Evolutionary conservation across 2,888 invertebrate species (phyloP).

Genomic region (Drosophila mercatorum): DNA sequence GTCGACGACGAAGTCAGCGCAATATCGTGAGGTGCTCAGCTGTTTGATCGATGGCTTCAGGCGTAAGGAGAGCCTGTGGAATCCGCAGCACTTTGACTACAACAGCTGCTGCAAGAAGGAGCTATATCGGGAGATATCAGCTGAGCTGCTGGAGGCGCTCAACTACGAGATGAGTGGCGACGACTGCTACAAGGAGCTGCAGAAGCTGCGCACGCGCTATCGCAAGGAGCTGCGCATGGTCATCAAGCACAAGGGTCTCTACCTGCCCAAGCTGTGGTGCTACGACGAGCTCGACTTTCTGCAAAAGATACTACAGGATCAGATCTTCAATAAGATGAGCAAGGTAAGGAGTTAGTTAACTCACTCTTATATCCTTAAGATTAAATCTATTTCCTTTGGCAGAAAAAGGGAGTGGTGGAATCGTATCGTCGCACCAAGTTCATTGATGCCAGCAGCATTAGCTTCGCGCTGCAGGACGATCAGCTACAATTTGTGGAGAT

Average conservation of each 20-base stretch:
- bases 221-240: constrained; percentile 76
- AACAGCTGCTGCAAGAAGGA: constrained; percentile 63
- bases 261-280: constrained; percentile 80
- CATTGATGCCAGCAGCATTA: constrained; percentile 61
- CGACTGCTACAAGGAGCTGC: constrained; percentile 73
- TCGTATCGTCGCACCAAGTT: constrained; percentile 71
- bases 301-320: constrained; percentile 71
- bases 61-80: constrained; percentile 72
- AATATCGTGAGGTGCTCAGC: constrained; percentile 71
- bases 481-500: constrained; percentile 78
- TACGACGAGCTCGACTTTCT: constrained; percentile 81
- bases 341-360: constrained; percentile 56
- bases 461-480: constrained; percentile 61
- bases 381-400: background rate
- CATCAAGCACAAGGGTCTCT: constrained; percentile 76
- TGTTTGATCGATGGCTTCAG: constrained; percentile 68
- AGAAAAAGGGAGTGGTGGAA: constrained; percentile 74
- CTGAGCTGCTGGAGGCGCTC: constrained; percentile 61
- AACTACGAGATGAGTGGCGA: constrained; percentile 65
- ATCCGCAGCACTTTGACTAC: constrained; percentile 72
- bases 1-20: constrained; percentile 60
- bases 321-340: constrained; percentile 70
- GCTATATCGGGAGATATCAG: constrained; percentile 61
- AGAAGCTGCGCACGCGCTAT: constrained; percentile 77
- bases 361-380: no score